Conservation (phyloP, 2,797 vertebrate species). For the Spinus olivaceus region DNA sequence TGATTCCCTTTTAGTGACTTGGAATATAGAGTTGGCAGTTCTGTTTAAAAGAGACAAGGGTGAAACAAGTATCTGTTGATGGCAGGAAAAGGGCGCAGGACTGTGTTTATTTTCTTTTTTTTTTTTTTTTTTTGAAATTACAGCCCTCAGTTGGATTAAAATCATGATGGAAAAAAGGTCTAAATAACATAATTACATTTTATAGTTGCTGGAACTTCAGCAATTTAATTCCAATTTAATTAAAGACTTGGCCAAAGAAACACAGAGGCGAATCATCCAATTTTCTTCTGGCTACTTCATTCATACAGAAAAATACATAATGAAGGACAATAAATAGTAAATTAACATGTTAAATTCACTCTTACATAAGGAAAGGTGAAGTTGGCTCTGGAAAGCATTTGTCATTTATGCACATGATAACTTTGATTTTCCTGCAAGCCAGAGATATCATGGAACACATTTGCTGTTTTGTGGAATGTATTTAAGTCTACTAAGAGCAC, state of each 20-base stretch:
- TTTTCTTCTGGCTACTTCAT: constrained; percentile 18
- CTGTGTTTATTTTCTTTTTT: background rate
- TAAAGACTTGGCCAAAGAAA: constrained; percentile 34
- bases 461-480: background rate
- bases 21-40: accelerated
- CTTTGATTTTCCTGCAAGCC: background rate
- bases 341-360: background rate
- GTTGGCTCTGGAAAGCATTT: background rate
- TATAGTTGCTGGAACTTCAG: constrained; percentile 4
- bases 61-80: background rate
- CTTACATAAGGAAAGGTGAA: background rate
- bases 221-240: constrained; percentile 57
- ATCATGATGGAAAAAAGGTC: background rate
- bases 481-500: background rate
- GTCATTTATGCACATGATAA: background rate
- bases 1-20: background rate
- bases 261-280: constrained; percentile 7
- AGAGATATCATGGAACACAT: background rate
- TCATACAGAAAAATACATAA: constrained; percentile 19
- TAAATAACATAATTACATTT: constrained; percentile 13
- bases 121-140: background rate
- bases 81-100: background rate
- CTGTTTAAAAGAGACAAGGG: background rate
- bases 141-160: background rate
- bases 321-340: background rate